Conservation (phyloP, 2,888 invertebrate species). For the Dryadula phaetusa region DNA sequence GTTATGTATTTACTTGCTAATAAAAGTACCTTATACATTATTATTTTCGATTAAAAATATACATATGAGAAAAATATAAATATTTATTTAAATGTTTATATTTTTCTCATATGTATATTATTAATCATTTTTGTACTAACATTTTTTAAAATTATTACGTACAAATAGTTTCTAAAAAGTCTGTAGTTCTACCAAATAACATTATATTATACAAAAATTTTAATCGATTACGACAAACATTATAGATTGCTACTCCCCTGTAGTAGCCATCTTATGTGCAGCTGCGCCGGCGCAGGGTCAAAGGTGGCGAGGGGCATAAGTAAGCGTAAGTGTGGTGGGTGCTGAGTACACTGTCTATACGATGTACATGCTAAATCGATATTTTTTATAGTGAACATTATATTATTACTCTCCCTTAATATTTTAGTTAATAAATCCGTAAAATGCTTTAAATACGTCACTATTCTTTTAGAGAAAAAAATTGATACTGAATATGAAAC, state of each 20-base stretch:
- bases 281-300: conserved; percentile 79
- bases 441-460: too few relatives aligned
- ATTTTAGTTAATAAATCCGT: too few relatives aligned
- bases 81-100: too few relatives aligned
- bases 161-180: neutral
- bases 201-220: conserved; percentile 2
- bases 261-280: conserved; percentile 72
- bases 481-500: neutral
- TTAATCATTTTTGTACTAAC: too few relatives aligned
- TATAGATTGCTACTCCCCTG: conserved; percentile 76
- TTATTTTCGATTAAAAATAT: neutral
- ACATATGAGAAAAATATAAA: too few relatives aligned
- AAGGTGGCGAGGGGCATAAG: conserved; percentile 70
- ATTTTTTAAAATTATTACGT: too few relatives aligned
- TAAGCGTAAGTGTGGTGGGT: conserved; percentile 64
- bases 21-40: neutral
- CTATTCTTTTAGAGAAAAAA: neutral
- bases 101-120: too few relatives aligned
- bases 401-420: neutral
- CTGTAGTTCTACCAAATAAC: neutral
- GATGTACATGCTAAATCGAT: conserved; percentile 68
- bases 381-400: conserved; percentile 7
- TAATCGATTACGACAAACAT: conserved; percentile 33
- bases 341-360: conserved; percentile 66
- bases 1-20: too few relatives aligned